These are phyloP conservation scores for Tolypeutes matacus DNA, from an alignment of 2,797 vertebrate species.

Conservation along the genomic window DNA sequence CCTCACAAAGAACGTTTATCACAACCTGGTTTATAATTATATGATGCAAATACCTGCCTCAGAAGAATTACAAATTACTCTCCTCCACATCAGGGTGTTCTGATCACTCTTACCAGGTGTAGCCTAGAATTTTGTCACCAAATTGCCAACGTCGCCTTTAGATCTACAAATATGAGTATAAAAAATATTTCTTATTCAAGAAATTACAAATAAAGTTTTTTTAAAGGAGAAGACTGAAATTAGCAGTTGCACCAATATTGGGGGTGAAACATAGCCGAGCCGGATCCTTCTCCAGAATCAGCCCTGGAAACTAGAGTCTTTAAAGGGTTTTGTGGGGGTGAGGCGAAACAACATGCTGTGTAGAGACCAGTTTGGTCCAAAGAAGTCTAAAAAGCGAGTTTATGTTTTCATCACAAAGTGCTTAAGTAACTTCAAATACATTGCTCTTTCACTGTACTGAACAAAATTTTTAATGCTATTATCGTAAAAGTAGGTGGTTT, in stretches of 20 bases:
- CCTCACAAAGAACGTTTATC: background rate
- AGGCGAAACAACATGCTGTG: background rate
- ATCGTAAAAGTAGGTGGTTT: background rate
- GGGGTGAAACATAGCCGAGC: background rate
- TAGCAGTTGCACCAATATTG: background rate
- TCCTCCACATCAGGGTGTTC: background rate
- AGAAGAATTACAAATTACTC: background rate
- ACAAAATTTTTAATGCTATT: background rate
- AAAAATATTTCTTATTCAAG: background rate
- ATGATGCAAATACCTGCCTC: background rate
- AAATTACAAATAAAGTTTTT: background rate
- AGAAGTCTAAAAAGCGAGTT: background rate
- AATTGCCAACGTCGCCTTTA: background rate
- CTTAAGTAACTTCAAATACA: background rate
- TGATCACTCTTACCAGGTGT: background rate
- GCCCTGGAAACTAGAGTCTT: background rate
- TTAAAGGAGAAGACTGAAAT: conserved; percentile 7
- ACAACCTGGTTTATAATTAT: background rate
- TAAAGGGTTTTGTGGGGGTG: background rate
- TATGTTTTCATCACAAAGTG: conserved; percentile 11
- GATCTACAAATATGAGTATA: background rate
- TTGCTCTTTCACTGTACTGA: background rate
- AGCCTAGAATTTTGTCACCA: background rate
- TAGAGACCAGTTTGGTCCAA: background rate
- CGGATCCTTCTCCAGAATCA: background rate